Base-by-base conservation (phyloP, 2,113 vertebrate species). In the Phylloscopus whistleri region DNA sequence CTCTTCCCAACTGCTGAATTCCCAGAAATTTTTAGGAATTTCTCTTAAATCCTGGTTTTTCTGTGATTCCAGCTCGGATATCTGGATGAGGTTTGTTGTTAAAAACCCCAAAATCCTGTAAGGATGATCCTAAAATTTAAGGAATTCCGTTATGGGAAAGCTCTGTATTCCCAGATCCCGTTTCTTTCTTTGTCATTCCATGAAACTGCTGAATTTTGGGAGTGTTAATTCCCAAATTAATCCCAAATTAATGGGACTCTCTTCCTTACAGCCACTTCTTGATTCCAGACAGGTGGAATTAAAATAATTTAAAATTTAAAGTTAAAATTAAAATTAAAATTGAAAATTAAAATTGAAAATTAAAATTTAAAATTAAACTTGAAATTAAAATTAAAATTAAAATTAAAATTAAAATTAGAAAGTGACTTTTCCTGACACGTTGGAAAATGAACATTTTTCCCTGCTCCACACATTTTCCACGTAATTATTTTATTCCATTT, bases 191-290 rank as follows among this genome's bases (percentile, higher is more conserved):
- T 55, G 21, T 31, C 21, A 7, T 68, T 73, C 9, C 20, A 4
- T 4, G 15, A 12, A 44, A 15, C 23, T n/a, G 17, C 22, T 46
- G 2, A 43, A 9, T 35, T 53, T 9, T 56, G 90, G 43, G 35
- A 52, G 9, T 6, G 0, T 31, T 24, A 1, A 22, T 53, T 33
- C 60, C 41, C 26, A 4, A 26, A 11, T 33, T 9, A 15, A 19
- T 33, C 60, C 41, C 26, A 4, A 26, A 11, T 33, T 9, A 15
- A 19, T 23, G 35, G 30, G 35, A 60, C 18, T 17, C 8, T 39
- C 13, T 0, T 4, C 4, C 6, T 31, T 11, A 0, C 22, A 48
- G 41, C 37, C 11, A 0, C 5, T 9, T 63, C 21, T 3, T 7
- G 64, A 6, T 43, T 31, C 18, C 69, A 46, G 41, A 2, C 24